phyloP scores from a whole-genome alignment of 2,113 vertebrate species.

The Chaetops frenatus region DNA sequence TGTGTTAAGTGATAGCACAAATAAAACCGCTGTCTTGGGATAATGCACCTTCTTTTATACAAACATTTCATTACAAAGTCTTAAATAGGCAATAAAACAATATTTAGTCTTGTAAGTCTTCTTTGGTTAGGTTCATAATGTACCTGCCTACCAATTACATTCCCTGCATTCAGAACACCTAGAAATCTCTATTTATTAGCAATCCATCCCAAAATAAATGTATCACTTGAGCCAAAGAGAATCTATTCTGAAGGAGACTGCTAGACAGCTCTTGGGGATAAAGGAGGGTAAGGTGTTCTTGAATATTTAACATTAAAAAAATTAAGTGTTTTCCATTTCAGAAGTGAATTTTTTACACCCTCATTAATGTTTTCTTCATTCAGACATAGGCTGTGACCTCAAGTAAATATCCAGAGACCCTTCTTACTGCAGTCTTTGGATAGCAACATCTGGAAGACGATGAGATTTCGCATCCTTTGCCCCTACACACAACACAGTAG shows the following conservation, averaged over 20 bases:
- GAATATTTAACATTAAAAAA: background rate
- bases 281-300: background rate
- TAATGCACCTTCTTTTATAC: background rate
- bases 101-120: background rate
- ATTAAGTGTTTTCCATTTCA: background rate
- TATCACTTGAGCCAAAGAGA: background rate
- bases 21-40: background rate
- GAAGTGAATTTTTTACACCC: background rate
- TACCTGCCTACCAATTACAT: background rate
- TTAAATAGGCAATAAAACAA: constrained; percentile 10
- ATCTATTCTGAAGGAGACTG: background rate
- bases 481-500: background rate
- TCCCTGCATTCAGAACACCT: background rate
- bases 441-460: background rate
- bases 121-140: background rate
- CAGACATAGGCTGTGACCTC: background rate
- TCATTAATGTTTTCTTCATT: background rate
- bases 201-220: background rate
- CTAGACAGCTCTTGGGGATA: background rate
- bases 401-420: background rate
- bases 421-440: background rate
- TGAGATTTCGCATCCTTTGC: fast-evolving
- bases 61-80: background rate
- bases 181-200: background rate
- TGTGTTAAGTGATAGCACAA: background rate